phyloP scores from a whole-genome alignment of 2,888 invertebrate species.

The Cantharis nigra region DNA sequence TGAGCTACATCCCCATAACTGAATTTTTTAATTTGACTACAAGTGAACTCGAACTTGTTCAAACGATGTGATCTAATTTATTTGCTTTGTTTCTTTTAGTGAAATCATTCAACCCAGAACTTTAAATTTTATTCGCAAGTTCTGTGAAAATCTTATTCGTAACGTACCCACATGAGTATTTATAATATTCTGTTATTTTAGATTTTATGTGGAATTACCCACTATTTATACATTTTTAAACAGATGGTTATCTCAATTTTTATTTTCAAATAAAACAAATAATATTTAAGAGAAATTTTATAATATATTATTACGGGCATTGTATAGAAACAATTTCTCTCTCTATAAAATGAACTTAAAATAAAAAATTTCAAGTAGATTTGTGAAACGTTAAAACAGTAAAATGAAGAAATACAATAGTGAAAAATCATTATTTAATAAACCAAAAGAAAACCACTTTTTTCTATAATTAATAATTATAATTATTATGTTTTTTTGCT shows the following conservation, averaged over 20 bases:
- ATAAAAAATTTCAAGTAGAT: too few relatives aligned
- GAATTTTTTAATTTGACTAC: not conserved
- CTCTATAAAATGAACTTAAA: too few relatives aligned
- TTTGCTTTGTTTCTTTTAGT: not conserved
- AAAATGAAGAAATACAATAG: too few relatives aligned
- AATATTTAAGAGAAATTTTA: not conserved
- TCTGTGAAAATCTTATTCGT: not conserved
- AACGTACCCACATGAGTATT: not conserved
- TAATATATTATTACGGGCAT: not conserved
- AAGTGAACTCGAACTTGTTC: too few relatives aligned
- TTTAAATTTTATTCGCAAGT: not conserved
- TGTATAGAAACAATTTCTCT: not conserved
- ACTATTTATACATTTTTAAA: not conserved
- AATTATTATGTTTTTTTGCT: too few relatives aligned
- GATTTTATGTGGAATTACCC: not conserved
- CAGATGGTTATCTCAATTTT: not conserved
- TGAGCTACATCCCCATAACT: slow-evolving; percentile 86
- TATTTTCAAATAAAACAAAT: not conserved
- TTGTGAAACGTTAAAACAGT: too few relatives aligned
- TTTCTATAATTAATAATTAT: too few relatives aligned
- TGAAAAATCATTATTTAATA: too few relatives aligned
- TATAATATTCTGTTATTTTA: not conserved
- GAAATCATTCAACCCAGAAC: not conserved
- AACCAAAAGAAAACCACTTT: too few relatives aligned
- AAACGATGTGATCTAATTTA: too few relatives aligned